Conservation (phyloP, 2,888 invertebrate genomes). For the Machimus atricapillus region DNA sequence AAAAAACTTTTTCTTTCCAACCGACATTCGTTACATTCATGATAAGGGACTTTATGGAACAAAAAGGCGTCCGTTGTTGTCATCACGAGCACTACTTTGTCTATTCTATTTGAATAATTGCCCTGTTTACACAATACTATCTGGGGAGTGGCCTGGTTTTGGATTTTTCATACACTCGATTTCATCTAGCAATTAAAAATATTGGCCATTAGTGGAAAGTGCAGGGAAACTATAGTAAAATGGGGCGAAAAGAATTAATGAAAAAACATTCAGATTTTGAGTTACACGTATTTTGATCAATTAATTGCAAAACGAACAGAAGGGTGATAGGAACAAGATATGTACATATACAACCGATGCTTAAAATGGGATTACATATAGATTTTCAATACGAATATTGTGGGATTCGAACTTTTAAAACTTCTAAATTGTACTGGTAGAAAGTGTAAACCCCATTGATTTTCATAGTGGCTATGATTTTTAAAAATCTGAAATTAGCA, state of each 20-base stretch:
- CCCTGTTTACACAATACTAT: background rate
- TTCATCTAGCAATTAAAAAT: background rate
- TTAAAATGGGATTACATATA: no score
- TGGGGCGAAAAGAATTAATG: background rate
- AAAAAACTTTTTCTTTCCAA: background rate
- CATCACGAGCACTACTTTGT: background rate
- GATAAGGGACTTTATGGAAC: background rate
- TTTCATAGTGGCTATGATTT: no score
- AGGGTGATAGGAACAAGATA: no score
- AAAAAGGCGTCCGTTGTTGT: background rate
- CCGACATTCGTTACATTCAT: background rate
- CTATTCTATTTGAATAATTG: background rate
- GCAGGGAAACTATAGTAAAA: background rate
- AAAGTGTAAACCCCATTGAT: no score
- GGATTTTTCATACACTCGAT: background rate
- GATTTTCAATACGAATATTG: no score
- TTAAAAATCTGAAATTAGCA: no score
- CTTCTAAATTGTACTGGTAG: no score
- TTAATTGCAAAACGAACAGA: no score
- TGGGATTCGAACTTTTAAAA: no score
- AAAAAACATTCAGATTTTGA: background rate
- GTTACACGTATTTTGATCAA: no score
- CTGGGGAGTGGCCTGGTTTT: background rate
- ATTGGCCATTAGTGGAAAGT: background rate
- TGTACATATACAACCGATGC: no score